Conservation (phyloP, 2,888 invertebrate genomes). For the Argyresthia goedartella region DNA sequence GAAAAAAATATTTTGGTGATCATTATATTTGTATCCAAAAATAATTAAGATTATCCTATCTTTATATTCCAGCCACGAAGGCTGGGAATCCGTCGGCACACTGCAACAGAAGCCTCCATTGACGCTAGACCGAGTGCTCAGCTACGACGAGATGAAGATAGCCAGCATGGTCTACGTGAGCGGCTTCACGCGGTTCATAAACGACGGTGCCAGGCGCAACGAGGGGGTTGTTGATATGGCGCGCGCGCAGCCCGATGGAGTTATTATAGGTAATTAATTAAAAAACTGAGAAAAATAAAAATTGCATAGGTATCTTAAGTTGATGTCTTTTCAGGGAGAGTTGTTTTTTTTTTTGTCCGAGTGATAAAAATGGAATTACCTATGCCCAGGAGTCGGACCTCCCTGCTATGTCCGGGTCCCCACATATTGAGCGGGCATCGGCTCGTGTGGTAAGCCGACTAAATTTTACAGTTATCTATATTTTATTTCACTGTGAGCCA, state of each 20-base stretch:
- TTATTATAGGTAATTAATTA: conserved; percentile 45
- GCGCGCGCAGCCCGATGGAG: conserved; percentile 40
- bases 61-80: conserved; percentile 36
- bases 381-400: no score
- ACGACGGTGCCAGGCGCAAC: conserved; percentile 67
- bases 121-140: conserved; percentile 65
- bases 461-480: no score
- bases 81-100: conserved; percentile 73
- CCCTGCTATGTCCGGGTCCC: no score
- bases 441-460: no score
- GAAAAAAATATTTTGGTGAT: no score
- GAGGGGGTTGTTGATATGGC: conserved; percentile 54
- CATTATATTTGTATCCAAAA: no score
- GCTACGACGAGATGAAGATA: conserved; percentile 75
- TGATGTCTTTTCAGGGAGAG: background rate
- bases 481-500: no score
- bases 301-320: background rate
- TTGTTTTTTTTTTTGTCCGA: no score
- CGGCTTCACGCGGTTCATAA: conserved; percentile 72
- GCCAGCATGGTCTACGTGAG: conserved; percentile 71
- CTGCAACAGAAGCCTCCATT: conserved; percentile 63
- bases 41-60: no score
- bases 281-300: background rate
- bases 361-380: no score
- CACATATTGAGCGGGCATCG: no score